Conservation (phyloP, 1,140 invertebrate genomes). For the Aphelinus atriplicis region DNA sequence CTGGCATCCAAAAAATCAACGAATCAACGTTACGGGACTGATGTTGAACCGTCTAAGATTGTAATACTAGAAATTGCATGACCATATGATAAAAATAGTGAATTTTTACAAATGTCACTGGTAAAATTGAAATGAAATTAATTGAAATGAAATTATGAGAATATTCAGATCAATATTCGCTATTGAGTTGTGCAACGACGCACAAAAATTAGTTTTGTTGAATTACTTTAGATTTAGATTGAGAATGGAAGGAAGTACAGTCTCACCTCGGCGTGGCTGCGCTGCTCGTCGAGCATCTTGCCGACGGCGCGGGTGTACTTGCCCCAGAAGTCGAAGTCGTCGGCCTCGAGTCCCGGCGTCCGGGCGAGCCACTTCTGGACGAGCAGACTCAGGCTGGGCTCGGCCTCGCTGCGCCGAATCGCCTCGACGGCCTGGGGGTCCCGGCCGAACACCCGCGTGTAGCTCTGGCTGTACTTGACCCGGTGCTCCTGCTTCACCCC, state of each 20-base stretch:
- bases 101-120: no score
- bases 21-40: no score
- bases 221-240: no score
- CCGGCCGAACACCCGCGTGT: slow-evolving; percentile 85
- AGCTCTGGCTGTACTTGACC: slow-evolving; percentile 93
- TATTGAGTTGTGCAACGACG: neutral
- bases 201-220: neutral
- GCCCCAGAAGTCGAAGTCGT: slow-evolving; percentile 93
- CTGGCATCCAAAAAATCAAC: no score
- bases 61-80: no score
- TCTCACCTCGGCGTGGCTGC: slow-evolving; percentile 56
- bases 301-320: slow-evolving; percentile 86
- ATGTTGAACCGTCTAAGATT: no score
- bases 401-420: slow-evolving; percentile 81
- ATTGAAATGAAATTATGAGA: no score
- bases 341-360: slow-evolving; percentile 86
- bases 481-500: slow-evolving; percentile 89
- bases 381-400: slow-evolving; percentile 85
- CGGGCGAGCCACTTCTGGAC: slow-evolving; percentile 94
- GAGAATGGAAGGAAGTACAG: neutral
- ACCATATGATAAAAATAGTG: no score
- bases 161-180: no score
- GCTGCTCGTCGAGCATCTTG: slow-evolving; percentile 76
- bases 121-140: no score
- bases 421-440: slow-evolving; percentile 77